Percentiles rank a stretch among this genome's conserved stretches.
phyloP scores from a whole-genome alignment of 2,888 invertebrate species.

The Drosophila neotestacea region DNA sequence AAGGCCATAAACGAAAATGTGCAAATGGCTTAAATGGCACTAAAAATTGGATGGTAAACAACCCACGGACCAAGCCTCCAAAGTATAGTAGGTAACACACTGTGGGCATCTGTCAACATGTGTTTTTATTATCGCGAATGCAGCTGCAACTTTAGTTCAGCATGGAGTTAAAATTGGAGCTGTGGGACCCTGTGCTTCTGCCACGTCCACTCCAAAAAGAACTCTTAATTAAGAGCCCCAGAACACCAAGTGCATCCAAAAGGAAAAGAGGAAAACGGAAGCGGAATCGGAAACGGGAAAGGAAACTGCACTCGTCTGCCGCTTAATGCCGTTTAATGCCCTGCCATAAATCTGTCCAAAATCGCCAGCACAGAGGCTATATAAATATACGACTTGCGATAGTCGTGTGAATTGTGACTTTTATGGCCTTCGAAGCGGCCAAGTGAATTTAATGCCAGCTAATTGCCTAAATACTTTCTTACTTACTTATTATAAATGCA shows the following conservation, averaged over 20 bases:
- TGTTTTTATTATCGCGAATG: constrained; percentile 68
- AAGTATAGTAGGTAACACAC: constrained; percentile 23
- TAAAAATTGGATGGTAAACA: constrained; percentile 53
- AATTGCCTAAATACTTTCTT: constrained; percentile 67
- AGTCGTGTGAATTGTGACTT: constrained; percentile 57
- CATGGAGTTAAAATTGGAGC: neutral
- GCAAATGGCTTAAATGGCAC: constrained; percentile 72
- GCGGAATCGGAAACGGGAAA: constrained; percentile 37
- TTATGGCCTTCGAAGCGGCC: constrained; percentile 47
- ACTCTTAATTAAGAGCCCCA: constrained; percentile 68
- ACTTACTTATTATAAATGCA: constrained; percentile 44
- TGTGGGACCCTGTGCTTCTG: neutral
- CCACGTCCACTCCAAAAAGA: constrained; percentile 50
- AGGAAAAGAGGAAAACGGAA: constrained; percentile 14
- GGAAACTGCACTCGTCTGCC: constrained; percentile 41
- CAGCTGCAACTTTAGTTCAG: constrained; percentile 26
- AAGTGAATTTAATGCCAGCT: constrained; percentile 65
- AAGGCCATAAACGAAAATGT: constrained; percentile 73
- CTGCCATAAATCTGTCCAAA: constrained; percentile 74
- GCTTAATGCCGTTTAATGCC: constrained; percentile 64
- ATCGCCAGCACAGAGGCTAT: constrained; percentile 57
- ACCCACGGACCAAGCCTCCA: constrained; percentile 6
- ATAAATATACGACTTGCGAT: constrained; percentile 70
- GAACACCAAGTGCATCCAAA: constrained; percentile 39
- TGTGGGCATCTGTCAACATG: constrained; percentile 59